These are phyloP conservation scores for Tachysurus fulvidraco DNA, from an alignment of 2,113 vertebrate species.

Conservation along the genomic window DNA sequence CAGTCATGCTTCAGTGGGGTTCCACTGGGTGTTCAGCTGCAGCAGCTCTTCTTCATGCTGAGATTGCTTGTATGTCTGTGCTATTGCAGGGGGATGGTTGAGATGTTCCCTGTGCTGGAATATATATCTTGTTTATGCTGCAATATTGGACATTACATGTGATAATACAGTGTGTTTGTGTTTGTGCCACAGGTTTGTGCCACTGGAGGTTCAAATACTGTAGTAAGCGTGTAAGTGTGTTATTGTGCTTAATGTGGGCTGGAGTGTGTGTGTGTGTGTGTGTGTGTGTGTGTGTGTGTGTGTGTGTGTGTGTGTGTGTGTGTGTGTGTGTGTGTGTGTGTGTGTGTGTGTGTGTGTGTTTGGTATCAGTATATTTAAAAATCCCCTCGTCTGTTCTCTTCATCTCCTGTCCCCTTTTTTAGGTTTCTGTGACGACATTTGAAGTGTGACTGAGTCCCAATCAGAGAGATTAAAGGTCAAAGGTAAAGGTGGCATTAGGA, in stretches of 20 bases:
- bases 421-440: constrained; percentile 10
- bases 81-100: neutral
- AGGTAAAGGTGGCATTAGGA: constrained; percentile 18
- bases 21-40: neutral
- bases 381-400: constrained; percentile 5
- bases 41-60: neutral
- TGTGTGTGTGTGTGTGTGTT: constrained; percentile 21
- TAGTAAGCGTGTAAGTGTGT: neutral
- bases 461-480: constrained; percentile 24
- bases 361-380: neutral
- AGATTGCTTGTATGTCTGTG: constrained; percentile 4
- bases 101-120: neutral
- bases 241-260: neutral
- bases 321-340: neutral
- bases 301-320: neutral
- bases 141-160: neutral
- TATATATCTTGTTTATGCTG: neutral
- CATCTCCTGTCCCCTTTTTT: constrained; percentile 8
- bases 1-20: neutral
- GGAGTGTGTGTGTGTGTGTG: neutral
- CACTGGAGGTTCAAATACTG: neutral
- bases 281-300: too few relatives aligned
- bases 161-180: neutral
- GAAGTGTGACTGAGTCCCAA: constrained; percentile 28
- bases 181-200: neutral